Base-by-base conservation (phyloP, 2,113 vertebrate species). In the Piaya cayana region DNA sequence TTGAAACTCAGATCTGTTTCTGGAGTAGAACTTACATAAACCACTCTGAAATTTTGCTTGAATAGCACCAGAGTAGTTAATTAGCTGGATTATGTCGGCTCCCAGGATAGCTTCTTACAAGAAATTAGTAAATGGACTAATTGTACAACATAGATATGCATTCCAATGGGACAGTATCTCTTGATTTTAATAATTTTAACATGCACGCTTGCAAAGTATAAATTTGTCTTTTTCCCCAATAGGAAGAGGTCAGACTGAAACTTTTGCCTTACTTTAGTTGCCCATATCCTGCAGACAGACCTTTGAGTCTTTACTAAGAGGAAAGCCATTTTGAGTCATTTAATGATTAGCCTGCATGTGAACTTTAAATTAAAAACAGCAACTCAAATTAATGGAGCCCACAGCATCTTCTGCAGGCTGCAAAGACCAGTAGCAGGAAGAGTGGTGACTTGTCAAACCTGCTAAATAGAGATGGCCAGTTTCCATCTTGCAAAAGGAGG, bases 281-380 rank as follows among this genome's bases (percentile, higher is more conserved):
- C 42, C 63, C 15, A 19, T 32, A 80, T 59, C 42, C 70, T 95
- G 64, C 59, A 27, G n/a, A 65, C 5, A 34, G 49, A 76, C 58
- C 65, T 93, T 76, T 59, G 27, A 65, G 47, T 53, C 80, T 64
- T 85, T 79, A 67, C 70, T 76, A 63, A 79, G 47, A 65, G 69
- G 52, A 94, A 69, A 95, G 62, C 65, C 53, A 59, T 94, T 88
- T 64, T 55, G 37, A 84, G 71, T 42, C 58, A 88, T 77, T 86
- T 87, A 90, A 94, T 77, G 63, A 92, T 93, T 92, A 91, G 86
- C 47, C 78, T 83, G 63, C 75, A 62, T 82, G 74, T 95, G 83
- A 93, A 92, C 92, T 89, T 93, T 68, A 96, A 96, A 92, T 97
- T 95, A 78, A 92, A 93, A 91, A 29, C 86, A 95, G 90, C 77